Evolutionary conservation across 2,113 vertebrate species (phyloP).

Genomic region (Gopherus flavomarginatus): DNA sequence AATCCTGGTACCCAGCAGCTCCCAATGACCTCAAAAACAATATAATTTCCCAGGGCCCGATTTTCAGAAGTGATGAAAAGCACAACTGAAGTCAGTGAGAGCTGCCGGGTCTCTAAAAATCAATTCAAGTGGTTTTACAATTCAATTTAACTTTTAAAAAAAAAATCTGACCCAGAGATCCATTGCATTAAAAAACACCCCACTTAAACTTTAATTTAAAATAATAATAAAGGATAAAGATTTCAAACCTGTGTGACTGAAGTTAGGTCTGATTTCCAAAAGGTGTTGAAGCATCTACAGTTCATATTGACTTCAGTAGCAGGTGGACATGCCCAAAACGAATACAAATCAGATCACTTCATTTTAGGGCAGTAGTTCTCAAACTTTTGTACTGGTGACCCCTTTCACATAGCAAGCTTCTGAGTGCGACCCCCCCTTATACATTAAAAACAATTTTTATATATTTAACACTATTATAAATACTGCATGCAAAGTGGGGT

Average conservation of each 20-base stretch:
- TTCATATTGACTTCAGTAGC: slow-evolving; percentile 16
- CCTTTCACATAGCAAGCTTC: too few species aligned
- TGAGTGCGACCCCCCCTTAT: too few species aligned
- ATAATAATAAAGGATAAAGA: not conserved
- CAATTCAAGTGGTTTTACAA: not conserved
- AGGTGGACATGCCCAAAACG: slow-evolving; percentile 26
- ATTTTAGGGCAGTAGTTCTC: not conserved
- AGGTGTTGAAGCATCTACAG: slow-evolving; percentile 40
- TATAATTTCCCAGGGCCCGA: not conserved
- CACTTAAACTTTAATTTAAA: too few species aligned
- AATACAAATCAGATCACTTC: slow-evolving; percentile 43
- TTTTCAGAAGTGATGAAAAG: not conserved
- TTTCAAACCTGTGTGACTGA: slow-evolving; percentile 1
- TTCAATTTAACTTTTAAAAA: not conserved
- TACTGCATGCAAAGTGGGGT: too few species aligned
- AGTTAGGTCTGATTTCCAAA: slow-evolving; percentile 48
- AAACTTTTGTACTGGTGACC: too few species aligned
- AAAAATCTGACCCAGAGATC: not conserved
- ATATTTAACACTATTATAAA: too few species aligned
- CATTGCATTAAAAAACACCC: not conserved
- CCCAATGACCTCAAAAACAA: not conserved
- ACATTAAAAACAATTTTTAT: too few species aligned
- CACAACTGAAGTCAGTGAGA: not conserved
- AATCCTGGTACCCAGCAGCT: not conserved
- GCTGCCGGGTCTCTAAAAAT: not conserved